Evolutionary conservation across 1,140 invertebrate species (phyloP).

Genomic region (Trichomalopsis sarcophagae): DNA sequence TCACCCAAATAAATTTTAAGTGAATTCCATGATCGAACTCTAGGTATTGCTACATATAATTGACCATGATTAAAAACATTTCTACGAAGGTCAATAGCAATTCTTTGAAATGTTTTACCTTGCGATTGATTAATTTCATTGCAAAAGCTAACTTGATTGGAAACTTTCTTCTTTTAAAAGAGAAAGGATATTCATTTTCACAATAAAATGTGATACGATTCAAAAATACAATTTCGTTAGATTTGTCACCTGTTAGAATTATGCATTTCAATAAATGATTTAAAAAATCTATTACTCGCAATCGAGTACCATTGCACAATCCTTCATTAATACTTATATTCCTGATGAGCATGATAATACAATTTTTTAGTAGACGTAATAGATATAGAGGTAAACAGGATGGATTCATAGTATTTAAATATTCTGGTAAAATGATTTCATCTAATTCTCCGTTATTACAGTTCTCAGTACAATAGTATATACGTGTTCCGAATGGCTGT

Average conservation of each 20-base stretch:
- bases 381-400: neutral
- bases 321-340: too few species aligned
- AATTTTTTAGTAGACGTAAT: too few species aligned
- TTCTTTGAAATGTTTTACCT: too few species aligned
- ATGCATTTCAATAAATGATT: constrained; percentile 2
- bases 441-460: neutral
- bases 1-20: too few species aligned
- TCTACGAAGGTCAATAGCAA: too few species aligned
- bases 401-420: neutral
- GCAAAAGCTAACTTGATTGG: neutral
- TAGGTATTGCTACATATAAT: too few species aligned
- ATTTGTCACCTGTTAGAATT: neutral
- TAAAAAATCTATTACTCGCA: constrained; percentile 7
- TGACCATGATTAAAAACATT: too few species aligned
- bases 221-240: neutral
- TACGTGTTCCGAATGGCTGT: neutral
- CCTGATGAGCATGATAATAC: too few species aligned
- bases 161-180: constrained; percentile 1
- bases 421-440: neutral
- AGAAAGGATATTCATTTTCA: neutral
- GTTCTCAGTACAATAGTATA: neutral
- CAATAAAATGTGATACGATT: neutral
- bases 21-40: too few species aligned
- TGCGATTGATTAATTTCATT: too few species aligned
- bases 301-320: too few species aligned